Conservation (phyloP, 2,797 vertebrate species). For the Toxotes lorentzi region DNA sequence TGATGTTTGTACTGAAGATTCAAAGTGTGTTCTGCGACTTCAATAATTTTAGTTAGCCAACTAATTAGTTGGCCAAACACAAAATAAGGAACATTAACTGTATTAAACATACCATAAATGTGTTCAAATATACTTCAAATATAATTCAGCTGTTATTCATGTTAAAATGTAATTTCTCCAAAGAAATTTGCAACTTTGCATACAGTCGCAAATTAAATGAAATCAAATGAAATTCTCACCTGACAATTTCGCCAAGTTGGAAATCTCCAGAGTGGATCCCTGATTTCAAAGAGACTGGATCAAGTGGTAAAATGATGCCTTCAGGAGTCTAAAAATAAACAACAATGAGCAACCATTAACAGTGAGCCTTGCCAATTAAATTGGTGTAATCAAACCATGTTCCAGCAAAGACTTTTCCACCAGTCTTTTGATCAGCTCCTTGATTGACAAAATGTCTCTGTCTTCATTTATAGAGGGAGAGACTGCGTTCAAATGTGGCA, state of each 20-base stretch:
- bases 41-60: no score
- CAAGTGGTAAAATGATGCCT: slow-evolving; percentile 58
- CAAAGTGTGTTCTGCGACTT: background rate
- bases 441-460: no score
- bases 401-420: background rate
- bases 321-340: slow-evolving; percentile 76
- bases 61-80: background rate
- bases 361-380: background rate
- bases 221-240: slow-evolving; percentile 56
- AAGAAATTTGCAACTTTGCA: background rate
- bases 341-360: background rate
- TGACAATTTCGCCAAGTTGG: slow-evolving; percentile 73
- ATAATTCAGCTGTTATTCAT: background rate
- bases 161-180: background rate
- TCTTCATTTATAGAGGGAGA: background rate
- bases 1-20: background rate
- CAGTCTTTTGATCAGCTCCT: background rate
- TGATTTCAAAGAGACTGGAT: slow-evolving; percentile 54
- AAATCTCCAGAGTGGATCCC: slow-evolving; percentile 69
- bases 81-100: background rate
- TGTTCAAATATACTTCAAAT: background rate
- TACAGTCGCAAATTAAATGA: background rate
- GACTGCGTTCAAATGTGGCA: background rate
- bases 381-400: background rate
- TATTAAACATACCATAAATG: background rate